Conservation (phyloP, 2,113 vertebrate genomes). For the Gobiocypris rarus region DNA sequence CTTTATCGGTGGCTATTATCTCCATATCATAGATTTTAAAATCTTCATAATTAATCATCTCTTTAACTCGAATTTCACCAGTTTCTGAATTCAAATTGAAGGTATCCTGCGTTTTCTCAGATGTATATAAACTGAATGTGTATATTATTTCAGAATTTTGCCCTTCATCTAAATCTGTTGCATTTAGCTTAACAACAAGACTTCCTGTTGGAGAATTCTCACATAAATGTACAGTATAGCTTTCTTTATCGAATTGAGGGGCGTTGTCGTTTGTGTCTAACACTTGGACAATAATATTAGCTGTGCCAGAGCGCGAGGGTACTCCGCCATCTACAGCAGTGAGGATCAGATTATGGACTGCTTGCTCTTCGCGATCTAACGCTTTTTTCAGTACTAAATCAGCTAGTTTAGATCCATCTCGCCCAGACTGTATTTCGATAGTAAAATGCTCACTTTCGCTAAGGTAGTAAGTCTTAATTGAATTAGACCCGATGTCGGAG, state of each 20-base stretch:
- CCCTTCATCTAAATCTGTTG: conserved; percentile 58
- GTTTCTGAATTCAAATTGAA: conserved; percentile 68
- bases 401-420: conserved; percentile 55
- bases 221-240: conserved; percentile 52
- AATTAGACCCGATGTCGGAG: conserved; percentile 58
- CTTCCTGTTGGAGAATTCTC: conserved; percentile 57
- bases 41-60: conserved; percentile 72
- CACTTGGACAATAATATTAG: conserved; percentile 47
- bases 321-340: conserved; percentile 63
- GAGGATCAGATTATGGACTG: conserved; percentile 56
- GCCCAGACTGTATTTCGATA: conserved; percentile 58
- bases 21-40: conserved; percentile 69
- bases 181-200: conserved; percentile 53
- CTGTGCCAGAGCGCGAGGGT: conserved; percentile 54
- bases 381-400: conserved; percentile 56
- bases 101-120: conserved; percentile 52
- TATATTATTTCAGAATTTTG: conserved; percentile 58
- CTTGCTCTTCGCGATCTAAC: conserved; percentile 57
- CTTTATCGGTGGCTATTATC: conserved; percentile 69
- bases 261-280: conserved; percentile 65
- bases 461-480: conserved; percentile 57
- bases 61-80: conserved; percentile 74
- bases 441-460: conserved; percentile 60
- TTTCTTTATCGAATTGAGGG: conserved; percentile 58
- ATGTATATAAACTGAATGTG: conserved; percentile 48